Conservation (phyloP, 2,888 invertebrate species). For the Platycheirus rosarum region DNA sequence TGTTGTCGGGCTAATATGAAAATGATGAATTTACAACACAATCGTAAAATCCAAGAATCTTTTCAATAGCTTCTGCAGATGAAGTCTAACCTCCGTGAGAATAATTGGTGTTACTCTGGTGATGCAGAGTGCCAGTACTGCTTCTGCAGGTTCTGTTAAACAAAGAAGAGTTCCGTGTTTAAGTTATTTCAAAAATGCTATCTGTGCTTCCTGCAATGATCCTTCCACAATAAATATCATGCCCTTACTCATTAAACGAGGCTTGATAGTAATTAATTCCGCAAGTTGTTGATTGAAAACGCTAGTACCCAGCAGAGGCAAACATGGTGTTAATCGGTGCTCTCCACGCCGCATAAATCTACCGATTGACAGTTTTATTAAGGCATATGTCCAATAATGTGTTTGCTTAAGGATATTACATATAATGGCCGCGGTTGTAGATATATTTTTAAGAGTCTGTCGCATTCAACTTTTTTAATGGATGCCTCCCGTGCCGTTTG, state of each 20-base stretch:
- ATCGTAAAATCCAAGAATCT: constrained; percentile 44
- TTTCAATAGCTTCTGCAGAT: background rate
- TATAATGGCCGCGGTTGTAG: constrained; percentile 37
- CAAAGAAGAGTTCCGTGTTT: background rate
- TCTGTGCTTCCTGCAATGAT: background rate
- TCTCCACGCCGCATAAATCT: constrained; percentile 66
- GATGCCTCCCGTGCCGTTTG: constrained; percentile 42
- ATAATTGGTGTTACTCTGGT: background rate
- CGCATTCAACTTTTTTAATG: constrained; percentile 55
- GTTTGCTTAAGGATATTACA: constrained; percentile 47
- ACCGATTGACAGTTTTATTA: constrained; percentile 71
- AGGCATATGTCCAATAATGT: constrained; percentile 64
- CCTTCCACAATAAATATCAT: constrained; percentile 4
- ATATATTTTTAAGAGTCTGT: constrained; percentile 37
- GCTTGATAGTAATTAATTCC: constrained; percentile 66
- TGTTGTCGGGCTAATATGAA: constrained; percentile 71
- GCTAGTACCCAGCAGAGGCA: constrained; percentile 57
- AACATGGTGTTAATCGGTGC: constrained; percentile 41
- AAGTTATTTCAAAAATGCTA: background rate
- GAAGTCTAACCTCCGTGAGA: background rate
- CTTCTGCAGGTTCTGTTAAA: background rate
- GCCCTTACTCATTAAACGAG: constrained; percentile 41
- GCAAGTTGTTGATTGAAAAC: constrained; percentile 66
- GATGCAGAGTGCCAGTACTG: background rate
- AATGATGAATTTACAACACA: constrained; percentile 72